Conservation (phyloP, 2,888 invertebrate genomes). For the Patella ulyssiponensis region DNA sequence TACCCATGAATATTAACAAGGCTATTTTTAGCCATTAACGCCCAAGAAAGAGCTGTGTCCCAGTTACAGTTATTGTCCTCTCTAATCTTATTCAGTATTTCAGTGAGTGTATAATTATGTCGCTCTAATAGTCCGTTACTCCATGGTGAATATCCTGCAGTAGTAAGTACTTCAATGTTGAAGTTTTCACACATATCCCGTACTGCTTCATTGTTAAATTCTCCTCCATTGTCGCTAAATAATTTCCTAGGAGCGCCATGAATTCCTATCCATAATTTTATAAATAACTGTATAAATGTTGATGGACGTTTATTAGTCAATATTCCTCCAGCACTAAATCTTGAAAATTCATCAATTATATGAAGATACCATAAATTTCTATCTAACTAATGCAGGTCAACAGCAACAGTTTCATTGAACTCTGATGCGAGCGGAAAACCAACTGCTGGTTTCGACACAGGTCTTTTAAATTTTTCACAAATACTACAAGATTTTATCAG, state of each 20-base stretch:
- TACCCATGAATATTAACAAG: conserved; percentile 16
- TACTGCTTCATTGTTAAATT: conserved; percentile 27
- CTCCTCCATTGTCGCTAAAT: conserved; percentile 31
- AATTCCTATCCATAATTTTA: conserved; percentile 26
- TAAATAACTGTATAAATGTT: conserved; percentile 28
- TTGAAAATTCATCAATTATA: conserved; percentile 30
- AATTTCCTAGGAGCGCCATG: conserved; percentile 28
- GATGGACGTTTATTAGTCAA: conserved; percentile 20
- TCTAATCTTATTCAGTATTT: conserved; percentile 28
- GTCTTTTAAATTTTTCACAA: background rate
- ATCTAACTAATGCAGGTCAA: conserved; percentile 29
- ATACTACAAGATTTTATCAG: background rate
- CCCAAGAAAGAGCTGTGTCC: conserved; percentile 28
- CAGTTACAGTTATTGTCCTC: conserved; percentile 27
- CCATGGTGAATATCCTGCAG: conserved; percentile 22
- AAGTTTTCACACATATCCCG: conserved; percentile 34
- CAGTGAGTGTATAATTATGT: conserved; percentile 26
- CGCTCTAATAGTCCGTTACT: conserved; percentile 20
- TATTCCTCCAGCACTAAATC: conserved; percentile 31
- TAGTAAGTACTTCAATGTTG: conserved; percentile 25
- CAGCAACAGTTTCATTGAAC: conserved; percentile 28
- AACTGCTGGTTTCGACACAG: conserved; percentile 26
- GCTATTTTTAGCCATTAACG: conserved; percentile 20
- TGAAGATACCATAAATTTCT: conserved; percentile 28
- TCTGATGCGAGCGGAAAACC: conserved; percentile 19